Percentiles rank a stretch among this genome's conserved stretches.
These are phyloP conservation scores for Oscheius sp. DNA, from an alignment of 2,888 invertebrate species.

Conservation along the genomic window DNA sequence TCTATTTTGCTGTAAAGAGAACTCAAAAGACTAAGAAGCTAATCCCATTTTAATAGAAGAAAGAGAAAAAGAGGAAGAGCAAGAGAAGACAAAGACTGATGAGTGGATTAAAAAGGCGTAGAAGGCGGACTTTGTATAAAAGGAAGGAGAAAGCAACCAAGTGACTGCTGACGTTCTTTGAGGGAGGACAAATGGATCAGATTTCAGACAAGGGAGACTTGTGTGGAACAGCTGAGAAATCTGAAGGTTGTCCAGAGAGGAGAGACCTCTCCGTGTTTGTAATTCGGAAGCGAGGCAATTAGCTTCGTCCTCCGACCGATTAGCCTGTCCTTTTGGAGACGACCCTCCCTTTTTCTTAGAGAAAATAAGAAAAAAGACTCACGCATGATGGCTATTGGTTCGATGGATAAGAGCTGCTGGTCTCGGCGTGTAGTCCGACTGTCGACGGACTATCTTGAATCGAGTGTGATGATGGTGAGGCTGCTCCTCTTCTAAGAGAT, in stretches of 20 bases:
- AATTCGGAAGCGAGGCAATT: constrained; percentile 27
- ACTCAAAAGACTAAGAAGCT: not conserved
- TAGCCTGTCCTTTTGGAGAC: constrained; percentile 5
- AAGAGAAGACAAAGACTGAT: not conserved
- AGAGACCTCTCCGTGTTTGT: not conserved
- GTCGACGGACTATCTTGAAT: constrained; percentile 13
- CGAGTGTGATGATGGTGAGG: not conserved
- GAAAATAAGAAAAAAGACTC: constrained; percentile 17
- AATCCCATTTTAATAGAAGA: constrained; percentile 3
- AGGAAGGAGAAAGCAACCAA: too few relatives aligned
- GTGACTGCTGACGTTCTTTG: too few relatives aligned
- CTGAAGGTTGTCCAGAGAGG: not conserved
- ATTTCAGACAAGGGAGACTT: too few relatives aligned
- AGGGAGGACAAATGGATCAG: too few relatives aligned
- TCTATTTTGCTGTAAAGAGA: too few relatives aligned
- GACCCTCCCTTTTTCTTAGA: not conserved
- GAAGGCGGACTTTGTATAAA: not conserved
- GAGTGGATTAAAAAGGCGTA: not conserved
- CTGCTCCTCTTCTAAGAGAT: not conserved
- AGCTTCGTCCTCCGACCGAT: constrained; percentile 23
- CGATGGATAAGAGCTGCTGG: not conserved
- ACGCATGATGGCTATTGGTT: not conserved
- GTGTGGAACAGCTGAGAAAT: too few relatives aligned
- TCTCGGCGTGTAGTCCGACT: constrained; percentile 20
- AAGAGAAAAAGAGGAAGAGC: not conserved